Percentiles rank a stretch among this genome's conserved stretches.
phyloP scores from a whole-genome alignment of 2,797 vertebrate genomes.

The Botia almorhae region DNA sequence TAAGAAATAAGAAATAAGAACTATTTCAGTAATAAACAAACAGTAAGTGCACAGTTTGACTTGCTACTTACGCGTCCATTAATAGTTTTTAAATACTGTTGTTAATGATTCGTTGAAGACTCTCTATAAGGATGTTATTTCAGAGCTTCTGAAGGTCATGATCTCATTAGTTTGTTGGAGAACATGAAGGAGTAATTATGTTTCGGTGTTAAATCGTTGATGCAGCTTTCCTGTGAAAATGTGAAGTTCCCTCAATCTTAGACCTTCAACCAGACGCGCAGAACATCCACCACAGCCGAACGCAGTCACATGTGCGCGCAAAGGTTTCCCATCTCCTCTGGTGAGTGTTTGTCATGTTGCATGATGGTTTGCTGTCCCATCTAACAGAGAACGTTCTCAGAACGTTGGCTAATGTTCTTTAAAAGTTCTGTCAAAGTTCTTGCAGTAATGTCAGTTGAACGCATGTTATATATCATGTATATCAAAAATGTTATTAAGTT shows the following conservation, averaged over 20 bases:
- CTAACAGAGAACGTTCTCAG: no score
- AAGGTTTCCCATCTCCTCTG: slow-evolving; percentile 49
- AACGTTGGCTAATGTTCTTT: no score
- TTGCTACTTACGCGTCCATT: neutral
- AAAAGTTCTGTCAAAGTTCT: no score
- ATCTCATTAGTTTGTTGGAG: slow-evolving; percentile 38
- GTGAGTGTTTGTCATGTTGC: slow-evolving; percentile 56
- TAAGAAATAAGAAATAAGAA: neutral
- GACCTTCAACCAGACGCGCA: slow-evolving; percentile 49
- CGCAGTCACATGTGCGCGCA: slow-evolving; percentile 15
- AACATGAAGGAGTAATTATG: slow-evolving; percentile 42
- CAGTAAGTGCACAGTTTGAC: neutral
- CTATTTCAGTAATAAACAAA: neutral
- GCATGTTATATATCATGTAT: no score
- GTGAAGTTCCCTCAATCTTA: slow-evolving; percentile 39
- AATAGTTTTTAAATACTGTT: neutral
- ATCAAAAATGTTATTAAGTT: no score
- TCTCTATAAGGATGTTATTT: slow-evolving; percentile 22
- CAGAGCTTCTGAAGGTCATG: slow-evolving; percentile 30
- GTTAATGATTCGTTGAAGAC: slow-evolving; percentile 24
- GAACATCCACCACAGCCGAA: no score
- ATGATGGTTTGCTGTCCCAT: slow-evolving; percentile 12
- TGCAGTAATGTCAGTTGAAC: no score
- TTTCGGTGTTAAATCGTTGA: slow-evolving; percentile 59
- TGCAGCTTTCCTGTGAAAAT: slow-evolving; percentile 57